Conservation (phyloP, 2,797 vertebrate species). For the Protosalanx chinensis region DNA sequence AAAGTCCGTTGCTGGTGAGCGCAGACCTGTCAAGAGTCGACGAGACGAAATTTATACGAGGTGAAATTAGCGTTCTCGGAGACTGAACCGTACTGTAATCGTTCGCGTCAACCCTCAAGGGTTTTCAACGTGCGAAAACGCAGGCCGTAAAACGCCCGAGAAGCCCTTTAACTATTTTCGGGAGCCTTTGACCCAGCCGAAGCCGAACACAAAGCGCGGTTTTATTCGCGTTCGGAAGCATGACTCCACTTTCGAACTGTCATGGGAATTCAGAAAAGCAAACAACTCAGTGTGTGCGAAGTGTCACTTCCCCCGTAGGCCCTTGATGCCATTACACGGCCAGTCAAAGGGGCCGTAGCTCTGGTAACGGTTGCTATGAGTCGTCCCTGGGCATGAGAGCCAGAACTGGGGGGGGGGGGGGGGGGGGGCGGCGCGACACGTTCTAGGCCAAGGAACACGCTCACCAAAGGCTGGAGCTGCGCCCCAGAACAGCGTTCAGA, state of each 20-base stretch:
- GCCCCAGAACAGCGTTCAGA: conserved; percentile 46
- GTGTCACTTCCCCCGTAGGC: conserved; percentile 65
- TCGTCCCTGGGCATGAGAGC: conserved; percentile 61
- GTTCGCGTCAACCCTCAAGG: conserved; percentile 41
- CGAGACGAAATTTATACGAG: neutral
- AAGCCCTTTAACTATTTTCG: conserved; percentile 70
- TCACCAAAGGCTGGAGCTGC: conserved; percentile 38
- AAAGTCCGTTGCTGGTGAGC: too few relatives aligned
- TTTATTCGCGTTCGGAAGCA: conserved; percentile 70
- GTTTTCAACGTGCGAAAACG: conserved; percentile 65
- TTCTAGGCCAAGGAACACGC: conserved; percentile 44
- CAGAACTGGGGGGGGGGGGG: conserved; percentile 61
- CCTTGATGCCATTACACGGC: conserved; percentile 72
- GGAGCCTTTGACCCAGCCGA: conserved; percentile 63
- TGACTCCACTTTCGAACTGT: conserved; percentile 69
- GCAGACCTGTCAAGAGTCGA: neutral
- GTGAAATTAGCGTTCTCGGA: neutral
- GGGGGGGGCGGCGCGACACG: too few relatives aligned
- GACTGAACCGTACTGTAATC: neutral
- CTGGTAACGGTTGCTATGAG: conserved; percentile 75
- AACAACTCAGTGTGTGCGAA: conserved; percentile 75
- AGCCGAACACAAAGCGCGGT: conserved; percentile 70
- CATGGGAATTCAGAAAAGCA: conserved; percentile 80
- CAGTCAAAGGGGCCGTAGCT: conserved; percentile 71
- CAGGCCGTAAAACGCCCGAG: conserved; percentile 68